These are phyloP conservation scores for Bedellia somnulentella DNA, from an alignment of 2,888 invertebrate genomes.

Conservation along the genomic window DNA sequence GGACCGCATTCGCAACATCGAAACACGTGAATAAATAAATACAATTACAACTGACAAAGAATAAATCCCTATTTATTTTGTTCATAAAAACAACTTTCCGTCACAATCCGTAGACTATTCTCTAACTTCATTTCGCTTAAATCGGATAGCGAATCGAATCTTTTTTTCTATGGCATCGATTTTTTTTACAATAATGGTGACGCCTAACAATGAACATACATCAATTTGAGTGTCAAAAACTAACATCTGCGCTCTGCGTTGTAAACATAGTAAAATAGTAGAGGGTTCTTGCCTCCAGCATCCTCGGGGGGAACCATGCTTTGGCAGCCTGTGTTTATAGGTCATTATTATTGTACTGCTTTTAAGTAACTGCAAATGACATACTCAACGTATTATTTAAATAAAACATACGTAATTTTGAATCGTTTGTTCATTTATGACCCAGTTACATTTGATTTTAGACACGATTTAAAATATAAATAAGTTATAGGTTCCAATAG, in stretches of 20 bases:
- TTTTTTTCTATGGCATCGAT: slow-evolving; percentile 34
- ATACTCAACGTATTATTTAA: slow-evolving; percentile 53
- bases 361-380: slow-evolving; percentile 54
- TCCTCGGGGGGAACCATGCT: slow-evolving; percentile 36
- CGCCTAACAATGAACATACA: slow-evolving; percentile 48
- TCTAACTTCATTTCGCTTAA: slow-evolving; percentile 32
- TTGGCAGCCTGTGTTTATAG: slow-evolving; percentile 49
- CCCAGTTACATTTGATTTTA: too few species aligned
- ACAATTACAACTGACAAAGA: slow-evolving; percentile 51
- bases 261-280: slow-evolving; percentile 44
- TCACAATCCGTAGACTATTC: slow-evolving; percentile 27
- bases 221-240: slow-evolving; percentile 61
- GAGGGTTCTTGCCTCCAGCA: slow-evolving; percentile 29
- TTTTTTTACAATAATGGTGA: slow-evolving; percentile 48
- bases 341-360: slow-evolving; percentile 55
- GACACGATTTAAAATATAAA: too few species aligned
- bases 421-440: too few species aligned
- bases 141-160: slow-evolving; percentile 32
- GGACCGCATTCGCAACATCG: slow-evolving; percentile 46
- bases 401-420: slow-evolving; percentile 42
- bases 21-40: slow-evolving; percentile 59
- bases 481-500: too few species aligned
- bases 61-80: slow-evolving; percentile 50
- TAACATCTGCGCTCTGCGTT: slow-evolving; percentile 56
- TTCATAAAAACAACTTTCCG: slow-evolving; percentile 30